Conservation (phyloP, 2,888 invertebrate genomes). For the Erebia aethiops region DNA sequence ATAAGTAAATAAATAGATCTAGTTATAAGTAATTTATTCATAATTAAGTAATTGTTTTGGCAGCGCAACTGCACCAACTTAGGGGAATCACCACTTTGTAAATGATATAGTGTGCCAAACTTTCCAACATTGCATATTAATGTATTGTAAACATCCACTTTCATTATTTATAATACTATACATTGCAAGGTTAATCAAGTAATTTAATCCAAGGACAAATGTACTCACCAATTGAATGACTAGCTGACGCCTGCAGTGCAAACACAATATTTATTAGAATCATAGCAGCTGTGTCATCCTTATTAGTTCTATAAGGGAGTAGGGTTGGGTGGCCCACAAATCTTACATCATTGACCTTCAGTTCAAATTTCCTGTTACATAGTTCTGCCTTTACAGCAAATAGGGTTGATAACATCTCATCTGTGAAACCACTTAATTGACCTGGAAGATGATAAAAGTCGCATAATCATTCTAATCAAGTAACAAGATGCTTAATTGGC, state of each 20-base stretch:
- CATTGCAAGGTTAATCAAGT: neutral
- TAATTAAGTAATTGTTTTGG: no score
- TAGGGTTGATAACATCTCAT: slow-evolving; percentile 92
- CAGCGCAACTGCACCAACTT: no score
- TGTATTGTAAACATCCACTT: no score
- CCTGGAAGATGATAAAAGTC: slow-evolving; percentile 54
- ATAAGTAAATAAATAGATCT: no score
- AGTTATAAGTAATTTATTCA: no score
- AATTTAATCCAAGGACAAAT: neutral
- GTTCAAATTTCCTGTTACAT: slow-evolving; percentile 95
- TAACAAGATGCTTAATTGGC: no score
- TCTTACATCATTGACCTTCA: slow-evolving; percentile 97
- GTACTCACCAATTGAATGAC: slow-evolving; percentile 90
- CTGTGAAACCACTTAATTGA: slow-evolving; percentile 88
- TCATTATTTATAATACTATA: no score
- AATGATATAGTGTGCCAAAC: no score
- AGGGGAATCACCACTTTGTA: no score
- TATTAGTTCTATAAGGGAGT: slow-evolving; percentile 86
- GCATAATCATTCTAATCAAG: neutral
- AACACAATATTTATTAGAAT: slow-evolving; percentile 95
- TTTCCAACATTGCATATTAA: no score
- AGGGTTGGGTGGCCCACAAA: slow-evolving; percentile 97
- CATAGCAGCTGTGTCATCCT: slow-evolving; percentile 86
- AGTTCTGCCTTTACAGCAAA: slow-evolving; percentile 96
- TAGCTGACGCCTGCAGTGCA: slow-evolving; percentile 94